Base-by-base conservation (phyloP, 1,140 invertebrate genomes). In the Tetranychus urticae region DNA sequence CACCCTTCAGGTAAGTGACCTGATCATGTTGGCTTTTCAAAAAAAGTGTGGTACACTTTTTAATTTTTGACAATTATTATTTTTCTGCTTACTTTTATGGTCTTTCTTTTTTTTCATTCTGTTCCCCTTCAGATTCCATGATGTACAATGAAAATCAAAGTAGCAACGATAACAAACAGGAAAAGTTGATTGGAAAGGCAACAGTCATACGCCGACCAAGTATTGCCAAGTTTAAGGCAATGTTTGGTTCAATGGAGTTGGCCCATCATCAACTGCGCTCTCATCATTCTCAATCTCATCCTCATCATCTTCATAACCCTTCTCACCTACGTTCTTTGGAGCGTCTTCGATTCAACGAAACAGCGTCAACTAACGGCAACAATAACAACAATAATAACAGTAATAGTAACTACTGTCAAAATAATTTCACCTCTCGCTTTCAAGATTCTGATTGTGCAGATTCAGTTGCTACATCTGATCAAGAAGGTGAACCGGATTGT, bases 201-300 rank as follows among this genome's bases (percentile, higher is more conserved):
- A 66, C 68, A 64, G 63, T 70, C 45, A 61, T 71, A 35, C 64
- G 73, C 2, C 69, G 72, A 60, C 73, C 74, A 12, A 75, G 74
- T 61, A 75, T 76, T 62, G 69, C 71, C 0, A 74, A 73, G 62
- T 65, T 76, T 23, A 73, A 72, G 65, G 71, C 74, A 23, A 64
- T 76, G n/a, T 77, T 76, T 70, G 75, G 50, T 52, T 52, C 50
- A 52, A 52, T 52, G 50, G 50, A 52, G 23, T 33, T 52, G n/a
- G n/a, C 50, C 8, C 50, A 52, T 52, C n/a, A 33, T 33, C 50
- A 52, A 52, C n/a, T n/a, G 13, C 50, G 50, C 5, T 52, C 50
- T 33, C n/a, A 52, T n/a, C 31, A 31, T 6, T 6, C 50, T 6
- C n/a, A 31, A 33, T 33, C 50, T 4, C 23, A 42, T 35, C n/a